Conservation (phyloP, 2,797 vertebrate genomes). For the Pagetopsis macropterus region DNA sequence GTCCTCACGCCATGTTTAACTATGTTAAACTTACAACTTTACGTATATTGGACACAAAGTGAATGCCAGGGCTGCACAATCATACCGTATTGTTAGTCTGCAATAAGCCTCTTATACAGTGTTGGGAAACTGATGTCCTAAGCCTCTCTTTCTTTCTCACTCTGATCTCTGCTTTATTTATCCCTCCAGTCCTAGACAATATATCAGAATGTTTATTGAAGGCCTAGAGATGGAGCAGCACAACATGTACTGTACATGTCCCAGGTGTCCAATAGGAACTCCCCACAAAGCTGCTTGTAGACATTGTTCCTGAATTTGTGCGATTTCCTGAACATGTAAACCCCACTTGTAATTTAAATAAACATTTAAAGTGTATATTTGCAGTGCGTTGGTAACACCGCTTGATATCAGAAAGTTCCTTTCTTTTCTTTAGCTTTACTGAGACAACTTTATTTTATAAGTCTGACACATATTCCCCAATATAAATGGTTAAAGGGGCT, state of each 20-base stretch:
- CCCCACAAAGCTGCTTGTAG: constrained; percentile 22
- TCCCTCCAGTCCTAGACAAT: constrained; percentile 1
- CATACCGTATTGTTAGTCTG: constrained; percentile 22
- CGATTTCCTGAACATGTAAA: constrained; percentile 33
- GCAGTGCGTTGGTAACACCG: not conserved
- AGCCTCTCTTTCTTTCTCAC: not conserved
- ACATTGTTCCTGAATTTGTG: constrained; percentile 26
- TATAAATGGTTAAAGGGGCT: constrained; percentile 36
- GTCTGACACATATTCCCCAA: constrained; percentile 39
- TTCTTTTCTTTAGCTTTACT: too few relatives aligned
- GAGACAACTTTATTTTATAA: constrained; percentile 23
- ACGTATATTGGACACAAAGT: constrained; percentile 27
- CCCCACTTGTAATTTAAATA: constrained; percentile 23
- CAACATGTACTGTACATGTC: constrained; percentile 22
- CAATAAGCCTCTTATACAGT: constrained; percentile 20
- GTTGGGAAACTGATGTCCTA: constrained; percentile 15
- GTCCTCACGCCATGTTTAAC: constrained; percentile 27
- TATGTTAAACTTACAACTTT: constrained; percentile 36
- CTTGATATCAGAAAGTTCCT: too few relatives aligned
- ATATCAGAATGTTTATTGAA: constrained; percentile 26
- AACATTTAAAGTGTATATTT: constrained; percentile 17
- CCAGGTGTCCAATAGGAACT: constrained; percentile 26
- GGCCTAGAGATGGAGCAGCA: constrained; percentile 8
- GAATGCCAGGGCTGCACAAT: constrained; percentile 21
- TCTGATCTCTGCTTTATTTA: not conserved